Evolutionary conservation across 1,140 invertebrate genomes (phyloP), one percentile per base, ranked within the genome.

Genomic region (Drosophila nikananu): DNA sequence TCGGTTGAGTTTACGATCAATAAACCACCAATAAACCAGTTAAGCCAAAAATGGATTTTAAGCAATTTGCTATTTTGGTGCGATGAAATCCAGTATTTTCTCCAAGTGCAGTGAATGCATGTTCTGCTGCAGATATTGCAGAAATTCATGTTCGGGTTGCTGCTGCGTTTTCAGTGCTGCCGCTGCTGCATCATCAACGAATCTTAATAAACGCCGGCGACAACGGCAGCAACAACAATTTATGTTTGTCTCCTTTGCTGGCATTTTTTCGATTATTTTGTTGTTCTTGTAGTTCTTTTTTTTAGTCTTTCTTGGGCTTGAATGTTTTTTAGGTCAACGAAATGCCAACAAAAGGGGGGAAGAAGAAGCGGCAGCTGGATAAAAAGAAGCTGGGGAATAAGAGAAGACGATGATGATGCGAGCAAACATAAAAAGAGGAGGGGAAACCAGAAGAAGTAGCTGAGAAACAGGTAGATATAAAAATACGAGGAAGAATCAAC

Each of bases 311-410:
- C 67, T 70, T 75, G 74, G 77, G 82, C 77, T 84, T 84, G 78
- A 90, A 84, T 86, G 86, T 89, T 89, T 89, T 89, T 89, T 89
- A 89, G 84, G 84, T 89, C 84, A 89, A 89, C 84, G 77, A 81
- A 89, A 84, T 84, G 81, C 84, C 84, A 87, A 81, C 81, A 84
- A 68, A 64, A 27, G 42, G 46, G 46, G 59, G 60, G 30, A 52
- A 73, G 61, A 62, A 64, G 59, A 68, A 80, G 83, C 27, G 27
- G 68, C 32, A 71, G 68, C 37, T 48, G 65, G 74, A 76, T 39
- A 65, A 68, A 25, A 39, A 65, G 67, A 58, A 58, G 76, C 54
- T 57, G 54, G 35, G 37, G 54, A 39, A n/a, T n/a, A 57, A 39
- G 51, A 60, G 73, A 79, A 76, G 80, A 83, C 74, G 81, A 80